Conservation (phyloP, 2,113 vertebrate genomes). For the Crypturellus undulatus region DNA sequence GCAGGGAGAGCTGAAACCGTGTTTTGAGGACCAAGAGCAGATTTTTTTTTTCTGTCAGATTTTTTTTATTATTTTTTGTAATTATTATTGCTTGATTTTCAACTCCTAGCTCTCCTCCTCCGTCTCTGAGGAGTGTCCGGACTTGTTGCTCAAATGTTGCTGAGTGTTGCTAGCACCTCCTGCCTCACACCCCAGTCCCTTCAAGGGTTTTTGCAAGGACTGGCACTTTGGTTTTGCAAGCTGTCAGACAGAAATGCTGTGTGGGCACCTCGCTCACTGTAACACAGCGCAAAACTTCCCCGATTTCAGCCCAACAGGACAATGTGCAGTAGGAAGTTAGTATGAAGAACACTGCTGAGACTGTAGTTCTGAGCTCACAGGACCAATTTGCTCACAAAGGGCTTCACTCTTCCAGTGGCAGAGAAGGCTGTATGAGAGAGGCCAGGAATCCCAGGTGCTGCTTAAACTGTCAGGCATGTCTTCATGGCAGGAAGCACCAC, state of each 20-base stretch:
- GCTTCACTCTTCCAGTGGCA: not conserved
- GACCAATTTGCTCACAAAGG: not conserved
- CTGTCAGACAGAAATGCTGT: not conserved
- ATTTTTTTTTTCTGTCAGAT: not conserved
- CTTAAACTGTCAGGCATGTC: not conserved
- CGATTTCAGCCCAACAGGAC: not conserved
- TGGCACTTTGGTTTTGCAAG: not conserved
- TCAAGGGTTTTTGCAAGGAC: not conserved
- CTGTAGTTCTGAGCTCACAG: not conserved
- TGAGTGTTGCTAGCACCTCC: not conserved
- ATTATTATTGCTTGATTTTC: not conserved
- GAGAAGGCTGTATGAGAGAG: not conserved
- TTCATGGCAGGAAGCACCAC: not conserved
- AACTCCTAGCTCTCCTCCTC: not conserved
- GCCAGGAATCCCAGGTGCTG: not conserved
- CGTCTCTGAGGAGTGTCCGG: not conserved
- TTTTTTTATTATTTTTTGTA: not conserved
- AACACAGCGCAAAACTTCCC: not conserved
- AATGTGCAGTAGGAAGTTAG: not conserved
- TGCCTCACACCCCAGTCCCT: not conserved
- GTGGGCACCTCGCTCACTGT: accelerated
- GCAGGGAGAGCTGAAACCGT: not conserved
- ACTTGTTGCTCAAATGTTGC: not conserved
- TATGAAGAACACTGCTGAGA: not conserved
- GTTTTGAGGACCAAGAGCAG: not conserved